Evolutionary conservation across 2,113 vertebrate genomes (phyloP).

Genomic region (Gorsachius goisagi): DNA sequence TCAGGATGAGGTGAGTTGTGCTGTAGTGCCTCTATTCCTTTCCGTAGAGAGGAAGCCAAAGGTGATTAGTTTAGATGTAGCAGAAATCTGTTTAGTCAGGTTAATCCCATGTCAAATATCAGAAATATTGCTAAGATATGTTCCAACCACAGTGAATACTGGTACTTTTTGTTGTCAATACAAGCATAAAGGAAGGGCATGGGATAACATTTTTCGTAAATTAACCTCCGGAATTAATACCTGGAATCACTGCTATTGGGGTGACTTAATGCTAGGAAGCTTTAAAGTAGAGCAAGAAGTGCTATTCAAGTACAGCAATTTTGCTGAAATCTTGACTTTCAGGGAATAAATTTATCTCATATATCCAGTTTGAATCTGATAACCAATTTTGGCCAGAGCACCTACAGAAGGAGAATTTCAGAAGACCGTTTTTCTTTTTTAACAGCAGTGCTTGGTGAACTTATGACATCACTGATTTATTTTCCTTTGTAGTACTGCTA

Average conservation of each 20-base stretch:
- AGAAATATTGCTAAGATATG: neutral
- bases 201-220: neutral
- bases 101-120: neutral
- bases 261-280: neutral
- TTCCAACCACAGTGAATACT: neutral
- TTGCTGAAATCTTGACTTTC: neutral
- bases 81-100: neutral
- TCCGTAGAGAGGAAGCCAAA: neutral
- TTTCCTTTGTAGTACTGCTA: slow-evolving; percentile 1
- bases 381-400: neutral
- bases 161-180: neutral
- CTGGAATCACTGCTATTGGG: neutral
- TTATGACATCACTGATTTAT: neutral
- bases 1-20: neutral
- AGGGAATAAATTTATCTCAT: neutral
- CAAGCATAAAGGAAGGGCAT: neutral
- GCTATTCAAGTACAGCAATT: neutral
- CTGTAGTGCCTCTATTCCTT: neutral
- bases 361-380: neutral
- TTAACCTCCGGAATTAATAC: neutral
- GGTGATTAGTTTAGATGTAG: neutral
- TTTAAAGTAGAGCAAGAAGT: neutral
- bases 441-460: neutral
- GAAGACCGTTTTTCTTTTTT: neutral
- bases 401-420: neutral